Base-by-base conservation (phyloP, 2,797 vertebrate genomes). In the Peromyscus aztecus region DNA sequence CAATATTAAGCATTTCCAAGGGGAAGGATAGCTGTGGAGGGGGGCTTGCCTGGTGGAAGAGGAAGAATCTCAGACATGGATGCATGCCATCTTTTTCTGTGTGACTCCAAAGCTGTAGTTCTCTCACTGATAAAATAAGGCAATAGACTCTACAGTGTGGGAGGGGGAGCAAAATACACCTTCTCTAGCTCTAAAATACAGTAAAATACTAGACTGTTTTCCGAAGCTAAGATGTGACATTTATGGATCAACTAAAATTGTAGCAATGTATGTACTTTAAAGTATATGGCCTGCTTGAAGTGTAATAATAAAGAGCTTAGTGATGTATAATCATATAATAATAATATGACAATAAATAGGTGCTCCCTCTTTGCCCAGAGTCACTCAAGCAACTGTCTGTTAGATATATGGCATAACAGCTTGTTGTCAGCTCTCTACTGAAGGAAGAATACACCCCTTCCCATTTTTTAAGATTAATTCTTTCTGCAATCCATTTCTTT, bases 401-500 rank as follows among this genome's bases (percentile, higher is more conserved):
- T 59, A 78, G 24, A 93, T 94, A 83, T 91, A 19, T 29, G n/a
- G 9, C 27, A 55, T 3, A 88, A 52, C 43, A 43, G 6, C 29
- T 55, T 37, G 1, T 46, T 49, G 29, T 31, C 37, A 88, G 24
- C 9, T 90, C 76, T 61, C 31, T 69, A 1, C 10, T 52, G 19
- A 90, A 65, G 89, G 61, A 93, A 92, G 82, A 80, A 81, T 49
- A 76, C 5, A 89, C 31, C 82, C 63, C 37, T 87, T 19, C 16
- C 31, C 91, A 43, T 9, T 69, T 40, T 40, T 92, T n/a, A 3
- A 78, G 55, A 40, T 10, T 73, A n/a, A 12, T 61, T 29, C 59
- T 13, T 84, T 92, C 67, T 23, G 8, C 63, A 0, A 94, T 57
- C 91, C 89, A 55, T 87, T 96, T 89, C 37, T 85, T 55, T 95